Percentiles rank a stretch among this genome's conserved stretches.
These are phyloP conservation scores for Xiphophorus birchmanni DNA, from an alignment of 2,797 vertebrate species.

Conservation along the genomic window DNA sequence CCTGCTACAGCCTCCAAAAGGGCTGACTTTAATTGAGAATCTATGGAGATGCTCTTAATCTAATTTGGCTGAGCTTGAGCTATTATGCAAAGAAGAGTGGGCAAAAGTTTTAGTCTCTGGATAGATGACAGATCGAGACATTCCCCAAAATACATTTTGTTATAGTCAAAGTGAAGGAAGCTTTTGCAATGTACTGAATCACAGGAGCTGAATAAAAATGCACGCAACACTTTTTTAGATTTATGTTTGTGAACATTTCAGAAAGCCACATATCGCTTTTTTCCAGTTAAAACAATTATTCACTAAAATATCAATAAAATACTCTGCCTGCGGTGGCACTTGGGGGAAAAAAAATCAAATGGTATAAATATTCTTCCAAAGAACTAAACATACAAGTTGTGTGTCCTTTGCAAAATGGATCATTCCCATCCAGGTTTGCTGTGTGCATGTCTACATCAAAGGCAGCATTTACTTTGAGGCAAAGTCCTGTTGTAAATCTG, in stretches of 20 bases:
- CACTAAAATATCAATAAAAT: background rate
- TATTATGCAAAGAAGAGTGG: background rate
- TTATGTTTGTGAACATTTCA: background rate
- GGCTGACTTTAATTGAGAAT: background rate
- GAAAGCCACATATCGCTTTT: background rate
- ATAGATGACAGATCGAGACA: background rate
- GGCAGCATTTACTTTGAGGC: conserved; percentile 2
- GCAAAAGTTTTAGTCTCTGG: background rate
- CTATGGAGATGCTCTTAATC: background rate
- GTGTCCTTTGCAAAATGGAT: background rate
- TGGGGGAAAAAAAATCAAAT: background rate
- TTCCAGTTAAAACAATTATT: background rate
- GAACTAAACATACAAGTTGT: background rate
- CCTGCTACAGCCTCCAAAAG: background rate
- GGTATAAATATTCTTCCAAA: background rate
- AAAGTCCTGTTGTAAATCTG: conserved; percentile 35
- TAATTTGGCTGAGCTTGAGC: background rate
- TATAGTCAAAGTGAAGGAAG: background rate
- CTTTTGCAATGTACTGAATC: background rate
- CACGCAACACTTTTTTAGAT: background rate
- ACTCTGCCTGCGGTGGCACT: background rate
- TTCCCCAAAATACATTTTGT: background rate
- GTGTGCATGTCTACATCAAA: background rate
- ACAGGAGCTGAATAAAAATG: background rate
- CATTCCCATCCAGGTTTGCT: conserved; percentile 1